Evolutionary conservation across 92 coral and sea anemone species (phyloP).

Genomic region (Porites lobata): DNA sequence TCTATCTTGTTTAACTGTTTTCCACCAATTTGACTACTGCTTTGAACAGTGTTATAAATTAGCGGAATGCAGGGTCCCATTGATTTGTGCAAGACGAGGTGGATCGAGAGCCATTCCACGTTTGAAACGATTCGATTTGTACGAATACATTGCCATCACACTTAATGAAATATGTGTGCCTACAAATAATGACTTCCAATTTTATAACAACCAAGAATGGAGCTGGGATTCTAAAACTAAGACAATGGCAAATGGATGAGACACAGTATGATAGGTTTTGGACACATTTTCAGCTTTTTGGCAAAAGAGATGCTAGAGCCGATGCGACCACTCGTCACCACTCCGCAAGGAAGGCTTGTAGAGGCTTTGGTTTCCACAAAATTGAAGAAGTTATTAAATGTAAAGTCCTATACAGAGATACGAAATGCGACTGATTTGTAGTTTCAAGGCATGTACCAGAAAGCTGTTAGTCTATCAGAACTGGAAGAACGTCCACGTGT

Average conservation of each 20-base stretch:
- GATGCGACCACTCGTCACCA: conserved; percentile 62
- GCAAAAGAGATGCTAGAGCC: conserved; percentile 80
- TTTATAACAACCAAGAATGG: conserved; percentile 68
- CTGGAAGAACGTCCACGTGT: conserved; percentile 56
- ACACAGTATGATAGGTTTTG: conserved; percentile 74
- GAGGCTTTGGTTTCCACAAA: conserved; percentile 60
- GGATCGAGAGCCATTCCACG: conserved; percentile 49
- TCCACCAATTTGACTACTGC: conserved; percentile 24
- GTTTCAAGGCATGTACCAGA: conserved; percentile 52
- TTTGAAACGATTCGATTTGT: conserved; percentile 59
- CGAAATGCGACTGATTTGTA: conserved; percentile 49
- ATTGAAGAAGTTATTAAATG: conserved; percentile 29
- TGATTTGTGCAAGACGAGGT: background rate
- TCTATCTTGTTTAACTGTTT: conserved; percentile 20
- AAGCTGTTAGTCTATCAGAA: conserved; percentile 32
- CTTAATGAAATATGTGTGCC: conserved; percentile 63
- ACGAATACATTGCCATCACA: conserved; percentile 57
- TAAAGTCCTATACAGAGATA: conserved; percentile 22
- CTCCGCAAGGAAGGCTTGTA: conserved; percentile 46
- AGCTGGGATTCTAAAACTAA: conserved; percentile 78
- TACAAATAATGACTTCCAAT: conserved; percentile 60
- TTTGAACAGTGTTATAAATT: conserved; percentile 1
- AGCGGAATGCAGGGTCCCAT: conserved; percentile 9
- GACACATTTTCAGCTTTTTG: conserved; percentile 75
- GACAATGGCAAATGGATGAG: conserved; percentile 82